These are phyloP conservation scores for Halcyon senegalensis DNA, from an alignment of 2,113 vertebrate species.

Conservation along the genomic window DNA sequence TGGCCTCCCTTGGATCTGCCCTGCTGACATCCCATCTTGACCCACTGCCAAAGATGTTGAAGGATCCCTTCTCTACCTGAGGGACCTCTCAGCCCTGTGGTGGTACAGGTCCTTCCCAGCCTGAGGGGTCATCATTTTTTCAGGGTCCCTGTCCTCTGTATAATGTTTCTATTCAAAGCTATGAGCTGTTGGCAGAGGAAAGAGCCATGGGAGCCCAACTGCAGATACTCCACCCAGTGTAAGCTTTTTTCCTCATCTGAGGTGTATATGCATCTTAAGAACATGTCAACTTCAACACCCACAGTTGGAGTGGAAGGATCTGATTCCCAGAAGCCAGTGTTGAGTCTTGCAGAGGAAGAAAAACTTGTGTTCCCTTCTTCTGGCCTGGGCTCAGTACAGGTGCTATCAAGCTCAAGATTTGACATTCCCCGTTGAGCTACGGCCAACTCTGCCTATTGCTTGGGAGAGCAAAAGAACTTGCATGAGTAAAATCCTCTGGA, in stretches of 20 bases:
- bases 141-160: not conserved
- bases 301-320: not conserved
- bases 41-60: fast-evolving
- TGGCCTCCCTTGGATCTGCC: not conserved
- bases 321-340: not conserved
- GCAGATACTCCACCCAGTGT: not conserved
- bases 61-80: not conserved
- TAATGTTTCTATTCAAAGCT: not conserved
- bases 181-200: not conserved
- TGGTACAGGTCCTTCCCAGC: not conserved
- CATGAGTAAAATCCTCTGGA: not conserved
- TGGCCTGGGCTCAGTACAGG: not conserved
- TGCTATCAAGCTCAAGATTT: not conserved
- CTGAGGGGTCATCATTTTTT: not conserved
- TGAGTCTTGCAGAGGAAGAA: not conserved
- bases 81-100: not conserved
- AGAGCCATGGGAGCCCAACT: not conserved
- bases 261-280: not conserved
- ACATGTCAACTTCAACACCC: not conserved
- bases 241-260: not conserved
- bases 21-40: fast-evolving
- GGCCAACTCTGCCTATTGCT: not conserved
- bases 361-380: not conserved
- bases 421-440: not conserved
- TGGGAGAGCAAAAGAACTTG: not conserved